Base-by-base conservation (phyloP, 2,888 invertebrate species). In the Papilio demoleus region DNA sequence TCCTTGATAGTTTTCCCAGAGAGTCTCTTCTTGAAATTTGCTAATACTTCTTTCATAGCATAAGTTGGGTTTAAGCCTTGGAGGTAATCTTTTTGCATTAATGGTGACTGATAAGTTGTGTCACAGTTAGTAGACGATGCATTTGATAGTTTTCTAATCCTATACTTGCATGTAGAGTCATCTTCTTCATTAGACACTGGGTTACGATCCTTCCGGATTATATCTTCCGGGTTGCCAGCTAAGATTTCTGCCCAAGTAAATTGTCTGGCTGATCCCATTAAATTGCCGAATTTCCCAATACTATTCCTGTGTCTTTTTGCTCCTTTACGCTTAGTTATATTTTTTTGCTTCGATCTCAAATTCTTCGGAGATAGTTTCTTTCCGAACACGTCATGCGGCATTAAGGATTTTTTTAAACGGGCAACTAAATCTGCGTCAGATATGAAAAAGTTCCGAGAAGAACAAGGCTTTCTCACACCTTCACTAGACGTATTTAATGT, bases 201-300 rank as follows among this genome's bases (percentile, higher is more conserved):
- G 69, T 84, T 88, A 8, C 89, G 83, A 34, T 92, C 92, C 74
- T 93, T 94, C 69, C 94, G 92, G 14, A 95, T 88, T 4, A 95
- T 93, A 75, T 93, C 87, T 79, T 95, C 95, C 0, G 95, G 95
- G 79, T 95, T 94, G 50, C 93, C 93, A 65, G 94, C 93, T 56
- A 95, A 81, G 61, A 95, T 94, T 78, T 94, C 94, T 0, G 95
- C 95, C 95, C 95, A 95, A 73, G 94, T 94, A 80, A 95, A 94
- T 75, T 94, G 93, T 63, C 90, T 86, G 0, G 90, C 90, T 0
- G 93, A 93, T 5, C 93, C 93, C 89, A 93, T 90, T 62, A 93
- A 90, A 73, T 93, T 92, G 0, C 93, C 93, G 70, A 93, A 93
- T 74, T 92, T 93, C 0, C 93, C 93, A 34, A 91, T 90, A 65